Evolutionary conservation across 23 tunicate genomes (phyloP), one percentile per base, ranked within the genome.

Genomic region (Phallusia fumigata): DNA sequence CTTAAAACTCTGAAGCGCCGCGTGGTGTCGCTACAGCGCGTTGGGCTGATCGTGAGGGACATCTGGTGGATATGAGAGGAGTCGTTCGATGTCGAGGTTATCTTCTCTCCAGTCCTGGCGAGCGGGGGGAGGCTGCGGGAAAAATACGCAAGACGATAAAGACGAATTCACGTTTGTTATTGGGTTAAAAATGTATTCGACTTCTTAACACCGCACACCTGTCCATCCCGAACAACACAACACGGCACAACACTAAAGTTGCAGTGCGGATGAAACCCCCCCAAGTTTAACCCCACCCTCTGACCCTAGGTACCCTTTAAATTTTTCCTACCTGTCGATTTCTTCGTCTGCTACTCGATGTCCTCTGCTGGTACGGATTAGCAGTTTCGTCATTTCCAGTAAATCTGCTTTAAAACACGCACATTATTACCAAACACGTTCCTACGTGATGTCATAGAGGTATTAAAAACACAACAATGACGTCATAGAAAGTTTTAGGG

Each of bases 61-160:
- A 31, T 77, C 81, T 19, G 81, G 81, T 21, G 69, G 81, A 77
- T 77, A 77, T 22, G 81, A 77, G 33, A 77, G 36, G 34, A 77
- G 35, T 34, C 44, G 58, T 77, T 77, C 81, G 65, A 40, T 40
- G 32, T 77, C 81, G 81, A 77, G 19, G 53, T 77, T 77, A 19
- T 77, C 58, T 5, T 33, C 44, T 33, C 45, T 40, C 81, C 81
- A 77, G 11, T 77, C 81, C 53, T 32, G 58, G 22, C 81, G 53
- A 30, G 35, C n/a, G 6, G 30, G 58, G 5, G 49, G 3, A 28
- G 58, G 33, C 81, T 77, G 58, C 15, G 3, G 13, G 28, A 35
- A 19, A 45, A 77, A 77, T 21, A 45, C 10, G 47, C 5, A 40
- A 40, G 10, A 40, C 5, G 5, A 40, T 40, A 10, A 40, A 40